These are phyloP conservation scores for Neoitamus cyanurus DNA, from an alignment of 2,888 invertebrate genomes.

Conservation along the genomic window DNA sequence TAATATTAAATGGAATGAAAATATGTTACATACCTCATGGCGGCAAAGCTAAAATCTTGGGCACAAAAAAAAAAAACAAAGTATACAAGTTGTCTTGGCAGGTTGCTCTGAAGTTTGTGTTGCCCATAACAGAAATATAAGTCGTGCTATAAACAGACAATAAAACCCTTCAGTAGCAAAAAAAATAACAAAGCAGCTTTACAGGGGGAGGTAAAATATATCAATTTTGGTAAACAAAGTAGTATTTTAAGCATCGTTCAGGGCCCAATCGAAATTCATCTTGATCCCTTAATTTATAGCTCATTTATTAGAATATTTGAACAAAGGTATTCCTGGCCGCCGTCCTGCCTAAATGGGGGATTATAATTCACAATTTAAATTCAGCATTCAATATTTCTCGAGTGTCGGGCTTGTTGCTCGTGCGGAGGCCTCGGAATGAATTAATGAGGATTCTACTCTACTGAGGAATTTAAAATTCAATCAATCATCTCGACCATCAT, in stretches of 20 bases:
- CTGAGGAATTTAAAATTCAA: constrained; percentile 27
- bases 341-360: background rate
- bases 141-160: no score
- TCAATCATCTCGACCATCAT: constrained; percentile 22
- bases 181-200: background rate
- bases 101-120: no score
- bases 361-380: constrained; percentile 34
- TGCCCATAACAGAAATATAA: no score
- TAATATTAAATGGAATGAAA: no score
- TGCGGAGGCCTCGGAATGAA: background rate
- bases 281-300: constrained; percentile 24
- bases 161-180: background rate
- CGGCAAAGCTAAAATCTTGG: no score
- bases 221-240: background rate
- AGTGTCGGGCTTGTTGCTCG: background rate
- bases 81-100: no score
- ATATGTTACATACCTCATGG: no score
- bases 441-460: constrained; percentile 1
- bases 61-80: no score
- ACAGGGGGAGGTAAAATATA: background rate
- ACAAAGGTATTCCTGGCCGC: background rate
- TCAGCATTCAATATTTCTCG: constrained; percentile 21
- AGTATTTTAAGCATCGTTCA: background rate
- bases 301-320: background rate
- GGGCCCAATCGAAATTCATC: background rate